Evolutionary conservation across 2,888 invertebrate genomes (phyloP), one percentile per base, ranked within the genome.

Genomic region (Spodoptera exigua): DNA sequence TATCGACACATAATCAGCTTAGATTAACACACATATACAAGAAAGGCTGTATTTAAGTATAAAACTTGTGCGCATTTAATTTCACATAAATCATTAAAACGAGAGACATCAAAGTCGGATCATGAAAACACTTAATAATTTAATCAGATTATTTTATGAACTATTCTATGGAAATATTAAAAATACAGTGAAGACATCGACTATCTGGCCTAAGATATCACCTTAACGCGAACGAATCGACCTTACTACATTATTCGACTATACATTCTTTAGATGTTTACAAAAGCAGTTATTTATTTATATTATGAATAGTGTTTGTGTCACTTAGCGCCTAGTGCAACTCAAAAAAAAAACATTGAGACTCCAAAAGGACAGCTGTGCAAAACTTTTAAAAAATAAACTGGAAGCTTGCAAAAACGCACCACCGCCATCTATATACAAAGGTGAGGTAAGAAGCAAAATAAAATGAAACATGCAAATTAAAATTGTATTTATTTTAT

Each of bases 171-270:
- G 85, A 87, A 86, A 88, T 90, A 90, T 92, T 90, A 89, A 91
- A 77, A 90, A 87, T 90, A 91, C 89, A 82, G 83, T 89, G 87
- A 90, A 93, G 92, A 93, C 92, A 92, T 91, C 87, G 80, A 92
- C 90, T 92, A 91, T 87, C 81, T 79, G 80, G 82, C 84, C 89
- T 89, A 89, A 82, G 76, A 81, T 86, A 88, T 89, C 87, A 87
- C 87, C 85, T 86, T 86, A 87, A 75, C 77, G 76, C 82, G 77
- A 85, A 79, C 78, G 71, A 78, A 76, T 78, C 81, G 64, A 81
- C 82, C 88, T 27, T 27, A 27, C 27, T 89, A 89, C 82, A 21
- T 64, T 80, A 86, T 82, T 82, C 81, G 83, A 87, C 87, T 89
- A 89, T 88, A 88, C 85, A 88, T 85, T 86, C 75, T 81, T 68